Percentiles rank a stretch among this genome's conserved stretches.
Evolutionary conservation across 2,888 invertebrate genomes (phyloP).

Genomic region (Melolontha melolontha): DNA sequence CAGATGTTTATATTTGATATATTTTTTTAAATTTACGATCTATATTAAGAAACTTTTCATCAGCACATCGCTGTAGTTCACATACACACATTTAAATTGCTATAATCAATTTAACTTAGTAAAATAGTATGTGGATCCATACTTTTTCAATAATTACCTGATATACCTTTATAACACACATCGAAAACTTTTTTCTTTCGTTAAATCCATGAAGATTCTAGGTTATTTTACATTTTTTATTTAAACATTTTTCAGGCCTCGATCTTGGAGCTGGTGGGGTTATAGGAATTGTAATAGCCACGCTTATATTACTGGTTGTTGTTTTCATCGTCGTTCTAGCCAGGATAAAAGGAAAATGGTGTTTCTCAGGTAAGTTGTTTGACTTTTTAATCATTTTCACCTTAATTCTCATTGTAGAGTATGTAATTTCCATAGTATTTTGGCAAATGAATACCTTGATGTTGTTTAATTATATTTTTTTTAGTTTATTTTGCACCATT

Average conservation of each 20-base stretch:
- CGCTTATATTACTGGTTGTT: constrained; percentile 74
- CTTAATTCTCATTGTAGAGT: not conserved
- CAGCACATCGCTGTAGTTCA: too few relatives aligned
- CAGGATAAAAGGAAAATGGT: constrained; percentile 85
- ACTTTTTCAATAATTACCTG: too few relatives aligned
- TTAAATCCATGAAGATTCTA: too few relatives aligned
- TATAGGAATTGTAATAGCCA: constrained; percentile 80
- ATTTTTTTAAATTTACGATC: too few relatives aligned
- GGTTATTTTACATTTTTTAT: too few relatives aligned
- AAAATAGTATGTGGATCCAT: too few relatives aligned
- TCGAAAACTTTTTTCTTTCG: too few relatives aligned
- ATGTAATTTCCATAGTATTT: not conserved
- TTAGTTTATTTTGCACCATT: constrained; percentile 15
- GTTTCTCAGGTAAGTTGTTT: constrained; percentile 83
- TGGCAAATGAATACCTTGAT: constrained; percentile 31
- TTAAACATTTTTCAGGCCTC: constrained; percentile 72
- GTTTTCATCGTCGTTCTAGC: constrained; percentile 79
- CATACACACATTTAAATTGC: too few relatives aligned
- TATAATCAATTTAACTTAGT: too few relatives aligned
- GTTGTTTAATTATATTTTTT: constrained; percentile 14
- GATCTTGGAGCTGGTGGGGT: constrained; percentile 82
- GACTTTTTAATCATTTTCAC: constrained; percentile 17
- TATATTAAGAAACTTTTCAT: too few relatives aligned
- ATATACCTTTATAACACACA: too few relatives aligned
- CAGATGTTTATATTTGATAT: too few relatives aligned